A percentile compares a stretch with the other conserved stretches of the same genome.
phyloP scores from a whole-genome alignment of 2,113 vertebrate species.

The Lipotes vexillifer region DNA sequence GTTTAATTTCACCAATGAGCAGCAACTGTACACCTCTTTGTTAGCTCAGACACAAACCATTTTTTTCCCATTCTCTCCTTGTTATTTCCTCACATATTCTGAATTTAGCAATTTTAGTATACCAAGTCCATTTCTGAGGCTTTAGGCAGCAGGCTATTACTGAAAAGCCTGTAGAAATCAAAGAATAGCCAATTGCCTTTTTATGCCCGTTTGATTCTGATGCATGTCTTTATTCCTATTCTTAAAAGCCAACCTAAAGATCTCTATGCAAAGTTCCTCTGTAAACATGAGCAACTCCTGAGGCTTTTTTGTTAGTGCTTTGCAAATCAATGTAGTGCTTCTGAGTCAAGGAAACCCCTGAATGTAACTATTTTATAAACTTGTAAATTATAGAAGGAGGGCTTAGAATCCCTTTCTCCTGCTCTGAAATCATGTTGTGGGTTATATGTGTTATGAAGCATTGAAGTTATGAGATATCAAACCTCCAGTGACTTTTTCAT shows the following conservation, averaged over 20 bases:
- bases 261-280: slow-evolving; percentile 16
- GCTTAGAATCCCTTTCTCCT: background rate
- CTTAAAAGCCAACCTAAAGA: slow-evolving; percentile 52
- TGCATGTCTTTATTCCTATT: slow-evolving; percentile 39
- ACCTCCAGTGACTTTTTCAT: slow-evolving; percentile 13
- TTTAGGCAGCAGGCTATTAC: background rate
- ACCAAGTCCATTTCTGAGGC: background rate
- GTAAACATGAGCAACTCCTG: slow-evolving; percentile 48
- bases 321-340: slow-evolving; percentile 51
- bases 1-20: background rate
- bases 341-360: slow-evolving; percentile 36
- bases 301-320: background rate
- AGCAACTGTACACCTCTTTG: background rate
- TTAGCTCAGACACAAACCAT: background rate
- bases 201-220: slow-evolving; percentile 3
- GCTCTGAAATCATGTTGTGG: slow-evolving; percentile 17
- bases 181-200: background rate
- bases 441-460: slow-evolving; percentile 24
- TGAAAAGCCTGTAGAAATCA: background rate
- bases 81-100: background rate
- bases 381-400: slow-evolving; percentile 36
- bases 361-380: slow-evolving; percentile 52
- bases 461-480: background rate
- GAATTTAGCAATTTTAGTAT: slow-evolving; percentile 11
- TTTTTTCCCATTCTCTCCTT: background rate